A percentile compares a stretch with the other conserved stretches of the same genome.
Conservation (phyloP, 2,888 invertebrate genomes). For the Oscheius sp. region DNA sequence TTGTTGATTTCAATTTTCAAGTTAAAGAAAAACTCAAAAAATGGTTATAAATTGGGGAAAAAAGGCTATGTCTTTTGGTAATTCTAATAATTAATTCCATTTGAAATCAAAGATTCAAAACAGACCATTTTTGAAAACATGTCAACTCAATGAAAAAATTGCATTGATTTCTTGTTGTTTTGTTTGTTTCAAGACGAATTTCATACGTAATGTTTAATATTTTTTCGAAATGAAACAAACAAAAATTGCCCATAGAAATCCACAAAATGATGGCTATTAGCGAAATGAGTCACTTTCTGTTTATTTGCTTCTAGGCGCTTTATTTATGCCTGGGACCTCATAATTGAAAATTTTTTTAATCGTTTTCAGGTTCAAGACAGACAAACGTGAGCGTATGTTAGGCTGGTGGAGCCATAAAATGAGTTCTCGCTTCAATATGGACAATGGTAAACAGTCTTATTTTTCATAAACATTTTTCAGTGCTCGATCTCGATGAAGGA, state of each 20-base stretch:
- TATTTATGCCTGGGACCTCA: too few species aligned
- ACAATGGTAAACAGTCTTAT: constrained; percentile 70
- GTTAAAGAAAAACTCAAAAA: neutral
- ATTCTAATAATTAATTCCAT: too few species aligned
- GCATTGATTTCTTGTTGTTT: too few species aligned
- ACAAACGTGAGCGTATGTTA: constrained; percentile 72
- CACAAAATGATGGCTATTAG: neutral
- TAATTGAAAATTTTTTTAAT: too few species aligned
- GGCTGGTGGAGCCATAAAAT: constrained; percentile 77
- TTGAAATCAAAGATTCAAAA: too few species aligned
- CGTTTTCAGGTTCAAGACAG: constrained; percentile 51
- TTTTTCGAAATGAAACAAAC: neutral
- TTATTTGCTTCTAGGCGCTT: neutral
- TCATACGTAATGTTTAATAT: too few species aligned
- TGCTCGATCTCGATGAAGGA: constrained; percentile 72
- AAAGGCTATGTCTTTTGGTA: too few species aligned
- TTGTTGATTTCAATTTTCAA: neutral
- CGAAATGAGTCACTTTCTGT: neutral
- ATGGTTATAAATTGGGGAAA: neutral
- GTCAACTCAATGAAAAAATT: too few species aligned
- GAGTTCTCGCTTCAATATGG: constrained; percentile 72
- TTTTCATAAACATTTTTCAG: constrained; percentile 24
- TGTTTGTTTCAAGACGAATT: too few species aligned
- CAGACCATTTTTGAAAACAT: too few species aligned
- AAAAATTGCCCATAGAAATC: neutral